A percentile compares a stretch with the other conserved stretches of the same genome.
These are phyloP conservation scores for Trissolcus japonicus DNA, from an alignment of 2,888 invertebrate genomes.

Conservation along the genomic window DNA sequence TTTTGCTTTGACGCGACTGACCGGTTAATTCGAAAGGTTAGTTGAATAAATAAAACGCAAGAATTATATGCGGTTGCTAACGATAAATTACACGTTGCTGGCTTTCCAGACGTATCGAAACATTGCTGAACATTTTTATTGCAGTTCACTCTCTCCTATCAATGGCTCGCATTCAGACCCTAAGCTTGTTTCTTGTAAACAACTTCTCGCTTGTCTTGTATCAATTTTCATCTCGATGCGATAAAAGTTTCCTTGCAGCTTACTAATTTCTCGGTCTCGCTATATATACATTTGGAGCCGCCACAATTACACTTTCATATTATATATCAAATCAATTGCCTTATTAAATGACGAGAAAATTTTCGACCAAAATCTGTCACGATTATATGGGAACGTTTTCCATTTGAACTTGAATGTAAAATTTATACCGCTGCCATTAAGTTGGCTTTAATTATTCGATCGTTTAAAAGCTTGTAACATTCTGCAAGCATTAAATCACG, in stretches of 20 bases:
- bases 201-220: conserved; percentile 29
- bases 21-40: conserved; percentile 3
- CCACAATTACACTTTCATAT: no score
- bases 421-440: no score
- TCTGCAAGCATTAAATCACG: not conserved
- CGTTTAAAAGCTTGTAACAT: not conserved
- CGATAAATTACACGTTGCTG: conserved; percentile 10
- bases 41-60: not conserved
- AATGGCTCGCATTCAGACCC: conserved; percentile 12
- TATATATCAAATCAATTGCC: no score
- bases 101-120: conserved; percentile 13
- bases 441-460: not conserved
- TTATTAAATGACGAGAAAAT: no score
- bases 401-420: no score
- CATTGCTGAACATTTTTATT: conserved; percentile 23
- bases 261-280: no score
- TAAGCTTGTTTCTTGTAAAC: conserved; percentile 18
- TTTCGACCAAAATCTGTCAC: no score
- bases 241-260: no score
- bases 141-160: conserved; percentile 26
- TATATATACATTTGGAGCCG: no score
- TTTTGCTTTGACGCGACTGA: conserved; percentile 7
- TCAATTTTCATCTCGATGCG: conserved; percentile 4
- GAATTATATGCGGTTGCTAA: not conserved
- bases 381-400: no score